Conservation (phyloP, 2,113 vertebrate genomes). For the Ceyx cyanopectus region DNA sequence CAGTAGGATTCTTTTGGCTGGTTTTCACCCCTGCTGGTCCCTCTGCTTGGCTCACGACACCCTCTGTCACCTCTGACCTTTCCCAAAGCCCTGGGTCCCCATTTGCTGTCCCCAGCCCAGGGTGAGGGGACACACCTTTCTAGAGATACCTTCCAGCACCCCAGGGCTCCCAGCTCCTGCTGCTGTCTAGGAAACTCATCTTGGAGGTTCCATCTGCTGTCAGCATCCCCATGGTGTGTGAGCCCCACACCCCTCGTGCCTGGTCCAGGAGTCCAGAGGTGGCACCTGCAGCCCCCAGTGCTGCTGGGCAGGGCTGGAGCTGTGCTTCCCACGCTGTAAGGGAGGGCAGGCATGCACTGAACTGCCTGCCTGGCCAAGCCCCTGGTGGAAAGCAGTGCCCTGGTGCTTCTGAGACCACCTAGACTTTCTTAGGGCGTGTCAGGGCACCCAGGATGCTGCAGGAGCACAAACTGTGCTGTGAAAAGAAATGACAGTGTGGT, state of each 20-base stretch:
- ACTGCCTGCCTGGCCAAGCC: not conserved
- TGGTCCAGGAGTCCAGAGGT: not conserved
- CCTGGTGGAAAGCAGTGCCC: not conserved
- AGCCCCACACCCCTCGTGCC: accelerated
- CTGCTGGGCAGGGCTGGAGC: not conserved
- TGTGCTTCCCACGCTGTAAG: accelerated
- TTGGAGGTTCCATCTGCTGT: not conserved
- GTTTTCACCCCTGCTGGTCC: not conserved
- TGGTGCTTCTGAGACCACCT: not conserved
- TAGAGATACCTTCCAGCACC: not conserved
- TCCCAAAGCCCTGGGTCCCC: not conserved
- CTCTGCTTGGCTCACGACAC: not conserved
- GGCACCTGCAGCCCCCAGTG: accelerated
- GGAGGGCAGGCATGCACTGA: not conserved
- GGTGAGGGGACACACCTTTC: not conserved
- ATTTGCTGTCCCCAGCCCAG: not conserved
- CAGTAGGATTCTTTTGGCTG: not conserved
- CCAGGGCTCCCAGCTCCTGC: accelerated
- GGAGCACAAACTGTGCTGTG: not conserved
- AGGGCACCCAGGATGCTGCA: not conserved
- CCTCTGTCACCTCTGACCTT: not conserved
- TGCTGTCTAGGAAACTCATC: not conserved
- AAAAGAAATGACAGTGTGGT: not conserved
- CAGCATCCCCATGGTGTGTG: accelerated
- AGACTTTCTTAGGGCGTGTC: not conserved